Evolutionary conservation across 1,140 invertebrate genomes (phyloP).

Genomic region (Drosophila mojavensis): DNA sequence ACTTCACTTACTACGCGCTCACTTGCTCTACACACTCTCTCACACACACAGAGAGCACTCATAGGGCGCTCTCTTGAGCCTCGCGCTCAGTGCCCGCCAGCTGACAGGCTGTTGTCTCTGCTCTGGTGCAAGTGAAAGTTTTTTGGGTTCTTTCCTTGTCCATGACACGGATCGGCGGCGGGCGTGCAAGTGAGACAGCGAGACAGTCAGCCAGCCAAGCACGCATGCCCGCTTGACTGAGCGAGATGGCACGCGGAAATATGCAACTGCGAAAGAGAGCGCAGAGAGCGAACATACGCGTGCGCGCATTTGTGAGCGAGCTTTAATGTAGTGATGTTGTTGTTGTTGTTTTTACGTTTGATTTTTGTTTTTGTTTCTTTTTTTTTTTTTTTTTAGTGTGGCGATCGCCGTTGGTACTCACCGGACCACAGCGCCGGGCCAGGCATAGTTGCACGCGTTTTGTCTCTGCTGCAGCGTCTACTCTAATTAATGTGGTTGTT

Average conservation of each 20-base stretch:
- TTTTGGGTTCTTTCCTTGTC: slow-evolving; percentile 55
- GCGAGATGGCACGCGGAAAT: slow-evolving; percentile 50
- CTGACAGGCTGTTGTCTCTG: slow-evolving; percentile 22
- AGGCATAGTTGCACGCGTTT: slow-evolving; percentile 75
- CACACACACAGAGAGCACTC: background rate
- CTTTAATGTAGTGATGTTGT: background rate
- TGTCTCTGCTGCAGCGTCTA: slow-evolving; percentile 49
- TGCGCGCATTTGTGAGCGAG: slow-evolving; percentile 27
- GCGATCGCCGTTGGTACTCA: slow-evolving; percentile 60
- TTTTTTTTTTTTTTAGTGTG: background rate
- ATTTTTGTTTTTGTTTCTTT: background rate
- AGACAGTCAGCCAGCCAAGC: background rate
- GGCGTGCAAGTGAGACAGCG: background rate
- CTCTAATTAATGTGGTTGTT: slow-evolving; percentile 28
- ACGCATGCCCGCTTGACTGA: slow-evolving; percentile 21
- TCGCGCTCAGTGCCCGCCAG: slow-evolving; percentile 26
- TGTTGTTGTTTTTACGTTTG: background rate
- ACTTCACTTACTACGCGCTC: slow-evolving; percentile 12
- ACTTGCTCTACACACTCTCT: background rate
- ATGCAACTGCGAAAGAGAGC: slow-evolving; percentile 31
- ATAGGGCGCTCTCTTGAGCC: background rate
- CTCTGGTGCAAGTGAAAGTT: slow-evolving; percentile 50
- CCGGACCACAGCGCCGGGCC: slow-evolving; percentile 84
- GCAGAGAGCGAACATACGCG: slow-evolving; percentile 11
- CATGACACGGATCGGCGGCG: slow-evolving; percentile 46